These are phyloP conservation scores for Falco naumanni DNA, from an alignment of 2,797 vertebrate genomes.

Conservation along the genomic window DNA sequence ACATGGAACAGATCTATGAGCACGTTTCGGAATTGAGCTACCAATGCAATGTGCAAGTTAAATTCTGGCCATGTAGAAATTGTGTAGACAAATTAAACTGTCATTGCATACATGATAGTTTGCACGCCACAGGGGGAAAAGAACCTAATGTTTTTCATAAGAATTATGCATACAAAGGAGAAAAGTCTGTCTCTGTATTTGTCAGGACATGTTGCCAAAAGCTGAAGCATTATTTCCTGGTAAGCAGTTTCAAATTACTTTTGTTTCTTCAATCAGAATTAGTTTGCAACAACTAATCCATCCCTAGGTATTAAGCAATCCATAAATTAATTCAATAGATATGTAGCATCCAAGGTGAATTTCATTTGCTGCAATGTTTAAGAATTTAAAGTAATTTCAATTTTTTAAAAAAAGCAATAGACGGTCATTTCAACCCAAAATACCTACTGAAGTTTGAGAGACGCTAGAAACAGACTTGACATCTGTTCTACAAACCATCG, in stretches of 20 bases:
- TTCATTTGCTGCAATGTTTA: not conserved
- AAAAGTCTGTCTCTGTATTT: constrained; percentile 1
- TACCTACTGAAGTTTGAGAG: not conserved
- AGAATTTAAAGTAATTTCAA: not conserved
- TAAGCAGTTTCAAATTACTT: not conserved
- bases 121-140: not conserved
- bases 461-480: not conserved
- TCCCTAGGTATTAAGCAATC: not conserved
- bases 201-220: constrained; percentile 40
- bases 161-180: constrained; percentile 15
- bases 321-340: not conserved
- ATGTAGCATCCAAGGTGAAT: not conserved
- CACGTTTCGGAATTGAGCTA: not conserved
- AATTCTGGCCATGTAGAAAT: not conserved
- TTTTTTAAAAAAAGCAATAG: not conserved
- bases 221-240: not conserved
- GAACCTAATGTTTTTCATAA: not conserved
- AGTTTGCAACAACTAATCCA: not conserved
- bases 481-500: not conserved
- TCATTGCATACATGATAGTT: not conserved
- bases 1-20: not conserved
- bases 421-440: not conserved
- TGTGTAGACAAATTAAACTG: constrained; percentile 12
- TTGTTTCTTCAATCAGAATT: not conserved
- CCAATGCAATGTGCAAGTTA: not conserved